Base-by-base conservation (phyloP, 2,888 invertebrate genomes). In the Nephrocerus scutellatus region DNA sequence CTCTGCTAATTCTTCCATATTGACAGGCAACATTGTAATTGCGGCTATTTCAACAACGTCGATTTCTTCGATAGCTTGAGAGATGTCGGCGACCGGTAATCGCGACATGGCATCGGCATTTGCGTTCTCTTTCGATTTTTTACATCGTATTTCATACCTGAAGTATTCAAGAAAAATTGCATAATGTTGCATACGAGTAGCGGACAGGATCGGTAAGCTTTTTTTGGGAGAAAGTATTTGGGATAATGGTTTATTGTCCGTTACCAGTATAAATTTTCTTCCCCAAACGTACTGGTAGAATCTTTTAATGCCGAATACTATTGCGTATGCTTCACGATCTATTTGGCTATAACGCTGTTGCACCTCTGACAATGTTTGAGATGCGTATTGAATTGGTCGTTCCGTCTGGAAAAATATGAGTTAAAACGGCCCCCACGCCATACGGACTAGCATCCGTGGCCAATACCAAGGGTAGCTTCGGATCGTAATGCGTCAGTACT, bases 261-360 rank as follows among this genome's bases (percentile, higher is more conserved):
- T 53, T 8, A 48, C 29, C 2, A 56, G 18, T 8, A 28, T 44
- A 25, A 57, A 55, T 26, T 44, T 40, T 8, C 47, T 43, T 4
- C 66, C 69, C 42, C 51, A 62, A 1, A 70, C 16, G 46, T 63
- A 70, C 9, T 60, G 51, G 39, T 62, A 55, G 47, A 70, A 70
- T 46, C 57, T 57, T 16, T 52, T 49, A 2, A 68, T 50, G 2
- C 56, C 62, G 40, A 50, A 70, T 15, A 63, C 47, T 6, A 68
- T 50, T 4, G 57, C 54, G n/a, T 62, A 51, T 1, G 60, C 65
- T 49, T 57, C 54, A 8, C 22, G 30, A 30, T 48, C 47, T 5
- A 45, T 25, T 35, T 50, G 48, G 6, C 39, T 44, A 19, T 50
- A 50, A 2, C 38, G 26, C 22, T 47, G 46, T 22, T 51, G 48